Evolutionary conservation across 2,797 vertebrate genomes (phyloP).

Genomic region (Mycteria americana): DNA sequence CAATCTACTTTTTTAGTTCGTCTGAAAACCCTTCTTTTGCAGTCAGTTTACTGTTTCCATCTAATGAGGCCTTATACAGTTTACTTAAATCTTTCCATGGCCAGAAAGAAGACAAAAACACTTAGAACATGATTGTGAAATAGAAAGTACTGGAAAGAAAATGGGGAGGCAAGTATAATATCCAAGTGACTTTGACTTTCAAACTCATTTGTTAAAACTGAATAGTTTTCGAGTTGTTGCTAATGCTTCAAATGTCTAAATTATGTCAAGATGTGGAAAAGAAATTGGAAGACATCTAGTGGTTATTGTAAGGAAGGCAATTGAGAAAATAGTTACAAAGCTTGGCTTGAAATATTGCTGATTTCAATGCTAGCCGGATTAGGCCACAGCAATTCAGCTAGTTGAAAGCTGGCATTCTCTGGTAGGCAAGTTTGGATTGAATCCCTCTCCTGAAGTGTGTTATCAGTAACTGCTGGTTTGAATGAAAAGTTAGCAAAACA

Average conservation of each 20-base stretch:
- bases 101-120: not conserved
- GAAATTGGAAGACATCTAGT: conserved; percentile 44
- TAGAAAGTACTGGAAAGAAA: not conserved
- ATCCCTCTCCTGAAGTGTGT: not conserved
- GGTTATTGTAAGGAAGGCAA: conserved; percentile 15
- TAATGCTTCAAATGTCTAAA: not conserved
- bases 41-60: not conserved
- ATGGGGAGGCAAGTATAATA: not conserved
- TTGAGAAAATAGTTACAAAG: not conserved
- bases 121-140: not conserved
- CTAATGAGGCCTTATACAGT: not conserved
- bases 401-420: not conserved
- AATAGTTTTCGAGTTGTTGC: not conserved
- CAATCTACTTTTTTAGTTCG: not conserved
- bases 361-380: not conserved
- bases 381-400: not conserved
- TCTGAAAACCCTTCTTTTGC: not conserved
- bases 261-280: not conserved
- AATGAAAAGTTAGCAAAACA: not conserved
- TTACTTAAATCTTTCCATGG: not conserved
- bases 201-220: not conserved
- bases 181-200: not conserved
- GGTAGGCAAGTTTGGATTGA: not conserved
- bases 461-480: not conserved
- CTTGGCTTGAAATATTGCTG: not conserved